A percentile compares a stretch with the other conserved stretches of the same genome.
phyloP scores from a whole-genome alignment of 2,888 invertebrate species.

The Ischnus inquisitorius region DNA sequence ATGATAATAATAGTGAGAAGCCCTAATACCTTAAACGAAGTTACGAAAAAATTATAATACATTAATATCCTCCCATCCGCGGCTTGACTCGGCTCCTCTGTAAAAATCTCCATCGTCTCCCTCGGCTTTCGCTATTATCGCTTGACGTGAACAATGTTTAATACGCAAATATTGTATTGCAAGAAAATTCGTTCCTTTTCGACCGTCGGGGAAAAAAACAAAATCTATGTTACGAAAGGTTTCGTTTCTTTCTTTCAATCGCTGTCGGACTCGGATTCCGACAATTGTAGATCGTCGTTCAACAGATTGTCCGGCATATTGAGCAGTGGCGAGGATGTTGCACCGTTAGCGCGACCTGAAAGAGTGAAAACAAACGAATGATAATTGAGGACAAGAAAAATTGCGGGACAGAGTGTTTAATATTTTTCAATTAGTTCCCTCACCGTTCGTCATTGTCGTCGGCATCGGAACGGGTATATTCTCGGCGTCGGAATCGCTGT shows the following conservation, averaged over 20 bases:
- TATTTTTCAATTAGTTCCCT: conserved; percentile 8
- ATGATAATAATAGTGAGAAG: conserved; percentile 58
- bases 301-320: conserved; percentile 89
- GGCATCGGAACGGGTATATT: conserved; percentile 75
- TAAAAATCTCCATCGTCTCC: neutral
- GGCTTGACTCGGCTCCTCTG: conserved; percentile 2
- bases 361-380: conserved; percentile 56
- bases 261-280: conserved; percentile 94
- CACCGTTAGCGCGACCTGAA: conserved; percentile 82
- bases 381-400: conserved; percentile 1
- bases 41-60: conserved; percentile 54
- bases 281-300: conserved; percentile 94
- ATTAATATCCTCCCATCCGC: conserved; percentile 19
- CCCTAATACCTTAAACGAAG: conserved; percentile 63
- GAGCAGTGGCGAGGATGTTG: conserved; percentile 79
- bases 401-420: neutral
- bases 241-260: conserved; percentile 86
- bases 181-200: conserved; percentile 1
- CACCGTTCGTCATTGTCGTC: conserved; percentile 78
- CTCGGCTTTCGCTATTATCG: conserved; percentile 1
- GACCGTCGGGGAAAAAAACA: neutral
- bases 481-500: conserved; percentile 86
- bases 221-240: neutral
- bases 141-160: neutral
- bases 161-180: conserved; percentile 7